Evolutionary conservation across 2,888 invertebrate species (phyloP), one percentile per base, ranked within the genome.

Genomic region (Leptopterna dolabrata): DNA sequence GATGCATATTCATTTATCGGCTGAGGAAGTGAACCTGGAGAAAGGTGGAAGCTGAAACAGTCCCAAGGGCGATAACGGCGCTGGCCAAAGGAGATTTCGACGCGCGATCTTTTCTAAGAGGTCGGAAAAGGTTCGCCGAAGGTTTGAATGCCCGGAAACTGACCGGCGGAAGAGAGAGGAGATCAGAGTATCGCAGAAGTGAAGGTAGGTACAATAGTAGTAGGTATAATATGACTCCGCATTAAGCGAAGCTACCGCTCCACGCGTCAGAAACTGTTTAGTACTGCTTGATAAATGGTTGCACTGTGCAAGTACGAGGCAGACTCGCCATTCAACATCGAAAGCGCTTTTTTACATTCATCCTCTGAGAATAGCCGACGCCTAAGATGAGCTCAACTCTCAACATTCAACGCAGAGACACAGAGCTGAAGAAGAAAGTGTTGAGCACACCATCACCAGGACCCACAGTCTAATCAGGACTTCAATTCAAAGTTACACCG

Each of bases 101-200:
- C 27, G 78, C 63, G 63, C 78, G 78, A 78, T 78, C 16, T 30
- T 14, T 78, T 78, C 41, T 27, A 43, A 19, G 78, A 45, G 78
- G 78, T 78, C 78, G 78, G 78, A 78, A 78, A 45, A 43, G 43
- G 27, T 78, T 78, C 19, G 16, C 9, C 24, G 0, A 7, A 14
- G 27, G 45, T 43, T 78, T 45, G 78, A 78, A 78, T 78, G 78
- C 78, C 78, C 78, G 78, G 78, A 78, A 78, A 78, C 78, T 78
- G 76, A 76, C 36, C 76, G 76, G 71, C 24, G 41, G 63, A 63
- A 63, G 63, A 63, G 63, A 63, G 63, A 63, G 24, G 24, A 24
- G 63, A 24, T 24, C 4, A 7, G 27, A 24, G 63, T 63, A 63
- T 7, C 0, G 63, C 63, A 63, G 24, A 63, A 63, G 63, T 63